Base-by-base conservation (phyloP, 2,888 invertebrate species). In the Dione vanillae region DNA sequence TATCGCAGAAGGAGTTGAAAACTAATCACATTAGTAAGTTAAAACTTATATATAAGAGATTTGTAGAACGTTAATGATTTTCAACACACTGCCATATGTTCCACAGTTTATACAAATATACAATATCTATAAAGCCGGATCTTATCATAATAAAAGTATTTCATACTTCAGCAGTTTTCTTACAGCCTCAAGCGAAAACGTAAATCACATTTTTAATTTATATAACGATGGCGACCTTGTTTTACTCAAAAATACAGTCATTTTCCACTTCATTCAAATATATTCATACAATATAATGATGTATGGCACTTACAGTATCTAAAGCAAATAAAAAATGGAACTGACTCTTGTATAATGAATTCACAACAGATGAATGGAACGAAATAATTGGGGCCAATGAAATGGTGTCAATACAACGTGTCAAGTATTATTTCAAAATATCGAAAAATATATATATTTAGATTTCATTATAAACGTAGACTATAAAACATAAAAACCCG, bases 311-410 rank as follows among this genome's bases (percentile, higher is more conserved):
- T 64, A 51, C 51, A 14, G 49, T 51, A 20, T 49, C 62, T 62
- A 62, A 64, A 16, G 35, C 64, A 64, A 40, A 64, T 64, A 40
- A 64, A 61, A 61, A 61, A 27, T 61, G 45, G 45, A 37, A 19
- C 35, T 47, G 37, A 64, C 49, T 37, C 35, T 62, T 64, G 19
- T 20, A 64, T 64, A 49, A 49, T 64, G 37, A 64, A 51, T 51
- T 35, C 61, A n/a, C n/a, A 27, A 61, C 43, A 27, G 45, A 19
- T 64, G 64, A 64, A 64, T 64, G 64, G 47, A 64, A 47, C 64
- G 20, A 51, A 64, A 40, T 64, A 64, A 64, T 64, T 64, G 64
- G 49, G 64, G 47, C 49, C 49, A 51, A 64, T 64, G 64, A 40
- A 64, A 64, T 51, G 64, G 64, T 51, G 49, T 64, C 64, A 64